Evolutionary conservation across 1,140 invertebrate genomes (phyloP).

Genomic region (Heterodera schachtii): DNA sequence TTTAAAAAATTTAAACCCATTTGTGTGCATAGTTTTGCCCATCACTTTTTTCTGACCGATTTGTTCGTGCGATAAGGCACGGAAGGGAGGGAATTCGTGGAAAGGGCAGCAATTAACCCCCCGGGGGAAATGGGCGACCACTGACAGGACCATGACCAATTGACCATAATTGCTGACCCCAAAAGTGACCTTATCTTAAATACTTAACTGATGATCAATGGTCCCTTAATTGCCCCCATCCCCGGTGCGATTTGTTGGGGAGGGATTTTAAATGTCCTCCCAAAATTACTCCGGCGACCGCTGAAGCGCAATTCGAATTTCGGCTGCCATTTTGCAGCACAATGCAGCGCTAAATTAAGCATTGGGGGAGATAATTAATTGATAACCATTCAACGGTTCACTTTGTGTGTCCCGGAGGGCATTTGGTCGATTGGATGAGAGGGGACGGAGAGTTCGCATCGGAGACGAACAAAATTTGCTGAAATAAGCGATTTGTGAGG

Average conservation of each 20-base stretch:
- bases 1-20: background rate
- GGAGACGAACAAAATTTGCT: constrained; percentile 13
- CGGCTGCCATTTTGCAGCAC: constrained; percentile 12
- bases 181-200: background rate
- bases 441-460: background rate
- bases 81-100: background rate
- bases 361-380: background rate
- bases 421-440: background rate
- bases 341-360: constrained; percentile 7
- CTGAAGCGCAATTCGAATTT: background rate
- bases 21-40: background rate
- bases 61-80: background rate
- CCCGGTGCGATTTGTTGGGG: no score
- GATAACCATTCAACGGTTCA: background rate
- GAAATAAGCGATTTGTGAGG: background rate
- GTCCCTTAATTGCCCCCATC: background rate
- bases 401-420: constrained; percentile 10
- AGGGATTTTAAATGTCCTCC: background rate
- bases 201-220: no score
- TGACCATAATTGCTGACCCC: background rate
- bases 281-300: background rate
- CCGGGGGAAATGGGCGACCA: background rate
- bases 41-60: background rate
- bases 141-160: background rate
- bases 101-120: background rate